These are phyloP conservation scores for Pelmatolapia mariae DNA, from an alignment of 2,113 vertebrate species.

Conservation along the genomic window DNA sequence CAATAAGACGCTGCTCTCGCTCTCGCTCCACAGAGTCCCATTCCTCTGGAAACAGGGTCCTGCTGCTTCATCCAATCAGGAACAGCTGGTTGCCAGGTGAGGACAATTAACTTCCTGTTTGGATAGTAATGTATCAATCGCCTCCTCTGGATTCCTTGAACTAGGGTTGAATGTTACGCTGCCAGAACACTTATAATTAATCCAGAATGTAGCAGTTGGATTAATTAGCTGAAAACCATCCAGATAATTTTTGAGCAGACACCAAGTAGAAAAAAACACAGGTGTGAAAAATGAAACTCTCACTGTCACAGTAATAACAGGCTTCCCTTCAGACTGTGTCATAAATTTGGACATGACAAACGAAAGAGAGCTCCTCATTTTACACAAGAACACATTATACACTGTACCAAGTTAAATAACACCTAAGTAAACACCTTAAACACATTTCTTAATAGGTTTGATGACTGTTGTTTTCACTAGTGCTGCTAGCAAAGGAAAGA, in stretches of 20 bases:
- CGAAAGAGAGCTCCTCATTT: background rate
- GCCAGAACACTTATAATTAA: background rate
- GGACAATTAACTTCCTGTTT: slow-evolving; percentile 16
- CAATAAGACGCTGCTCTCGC: background rate
- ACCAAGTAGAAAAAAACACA: background rate
- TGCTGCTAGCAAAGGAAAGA: slow-evolving; percentile 35
- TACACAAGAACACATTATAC: slow-evolving; percentile 16
- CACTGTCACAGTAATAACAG: background rate
- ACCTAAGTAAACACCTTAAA: slow-evolving; percentile 28
- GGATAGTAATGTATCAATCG: background rate
- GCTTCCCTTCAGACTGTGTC: background rate
- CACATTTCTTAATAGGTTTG: slow-evolving; percentile 14
- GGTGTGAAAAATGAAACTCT: background rate
- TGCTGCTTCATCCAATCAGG: background rate
- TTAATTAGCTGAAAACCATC: background rate
- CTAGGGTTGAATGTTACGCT: background rate
- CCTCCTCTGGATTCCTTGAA: background rate
- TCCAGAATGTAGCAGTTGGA: background rate
- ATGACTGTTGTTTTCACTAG: slow-evolving; percentile 20
- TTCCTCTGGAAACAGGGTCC: background rate
- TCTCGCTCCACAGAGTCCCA: background rate
- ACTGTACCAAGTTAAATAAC: slow-evolving; percentile 16
- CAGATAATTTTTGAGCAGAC: background rate
- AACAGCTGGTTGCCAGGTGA: slow-evolving; percentile 33
- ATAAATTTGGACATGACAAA: background rate